Conservation (phyloP, 2,113 vertebrate genomes). For the Microtus montanus region DNA sequence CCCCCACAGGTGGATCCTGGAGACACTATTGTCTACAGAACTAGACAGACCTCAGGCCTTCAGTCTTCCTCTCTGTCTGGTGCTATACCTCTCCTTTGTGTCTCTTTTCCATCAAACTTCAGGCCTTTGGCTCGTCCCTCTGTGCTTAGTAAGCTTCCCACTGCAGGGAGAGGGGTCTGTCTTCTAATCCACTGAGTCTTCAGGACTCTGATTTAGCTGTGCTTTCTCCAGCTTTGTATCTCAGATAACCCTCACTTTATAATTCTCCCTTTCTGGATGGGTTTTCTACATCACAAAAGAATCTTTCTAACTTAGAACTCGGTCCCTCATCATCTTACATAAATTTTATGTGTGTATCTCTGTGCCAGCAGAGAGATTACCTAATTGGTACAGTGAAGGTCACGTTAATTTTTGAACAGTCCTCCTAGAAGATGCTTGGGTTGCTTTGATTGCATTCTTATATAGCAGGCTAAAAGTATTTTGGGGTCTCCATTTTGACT, state of each 20-base stretch:
- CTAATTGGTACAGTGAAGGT: neutral
- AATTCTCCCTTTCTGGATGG: neutral
- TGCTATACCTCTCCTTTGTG: neutral
- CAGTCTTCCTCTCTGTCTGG: neutral
- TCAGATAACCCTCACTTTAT: neutral
- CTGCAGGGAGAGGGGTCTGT: accelerated
- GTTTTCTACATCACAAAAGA: neutral
- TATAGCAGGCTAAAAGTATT: neutral
- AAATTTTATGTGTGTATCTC: neutral
- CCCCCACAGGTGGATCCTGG: neutral
- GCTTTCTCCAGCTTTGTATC: neutral
- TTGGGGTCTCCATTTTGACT: neutral
- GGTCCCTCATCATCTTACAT: neutral
- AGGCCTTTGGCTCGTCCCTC: neutral
- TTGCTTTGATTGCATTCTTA: constrained; percentile 10
- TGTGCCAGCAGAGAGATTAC: neutral
- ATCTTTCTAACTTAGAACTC: neutral
- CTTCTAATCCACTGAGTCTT: neutral
- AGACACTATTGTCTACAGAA: neutral
- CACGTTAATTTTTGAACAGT: neutral
- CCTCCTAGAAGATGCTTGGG: neutral
- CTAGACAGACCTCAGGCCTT: neutral
- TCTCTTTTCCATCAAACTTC: neutral
- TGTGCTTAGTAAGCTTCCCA: neutral
- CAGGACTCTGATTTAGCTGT: neutral